Evolutionary conservation across 1,140 invertebrate genomes (phyloP).

Genomic region (Drosophila dunni): DNA sequence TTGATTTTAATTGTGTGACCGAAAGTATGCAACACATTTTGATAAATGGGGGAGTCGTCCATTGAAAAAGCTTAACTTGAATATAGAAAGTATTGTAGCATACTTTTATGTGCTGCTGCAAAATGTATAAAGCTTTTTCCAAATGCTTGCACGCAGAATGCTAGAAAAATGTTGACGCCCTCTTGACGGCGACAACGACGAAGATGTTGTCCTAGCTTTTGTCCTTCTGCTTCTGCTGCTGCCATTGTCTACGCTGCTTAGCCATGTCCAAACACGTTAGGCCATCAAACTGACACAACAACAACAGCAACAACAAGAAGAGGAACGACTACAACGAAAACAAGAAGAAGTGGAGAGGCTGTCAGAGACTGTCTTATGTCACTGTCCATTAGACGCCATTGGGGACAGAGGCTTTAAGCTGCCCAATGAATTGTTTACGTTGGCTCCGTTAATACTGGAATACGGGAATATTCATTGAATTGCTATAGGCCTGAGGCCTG

Average conservation of each 20-base stretch:
- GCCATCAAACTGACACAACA: slow-evolving; percentile 52
- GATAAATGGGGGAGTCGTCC: slow-evolving; percentile 9
- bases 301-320: slow-evolving; percentile 33
- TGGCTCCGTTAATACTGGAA: slow-evolving; percentile 21
- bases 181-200: slow-evolving; percentile 37
- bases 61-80: slow-evolving; percentile 30
- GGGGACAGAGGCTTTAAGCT: slow-evolving; percentile 45
- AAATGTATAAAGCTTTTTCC: slow-evolving; percentile 59
- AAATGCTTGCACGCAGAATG: slow-evolving; percentile 32
- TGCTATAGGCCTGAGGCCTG: slow-evolving; percentile 9
- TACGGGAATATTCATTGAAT: slow-evolving; percentile 46
- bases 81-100: slow-evolving; percentile 48
- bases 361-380: slow-evolving; percentile 74
- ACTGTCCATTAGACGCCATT: slow-evolving; percentile 73
- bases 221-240: slow-evolving; percentile 17
- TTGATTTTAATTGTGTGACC: slow-evolving; percentile 12
- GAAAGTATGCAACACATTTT: slow-evolving; percentile 30
- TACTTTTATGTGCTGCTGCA: slow-evolving; percentile 46
- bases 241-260: slow-evolving; percentile 67
- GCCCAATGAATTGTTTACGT: slow-evolving; percentile 51
- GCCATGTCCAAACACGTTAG: slow-evolving; percentile 78
- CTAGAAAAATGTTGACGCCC: slow-evolving; percentile 50
- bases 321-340: slow-evolving; percentile 13
- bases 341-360: slow-evolving; percentile 36
- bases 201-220: slow-evolving; percentile 12